Conservation (phyloP, 2,113 vertebrate species). For the Campylomormyrus tamandua region DNA sequence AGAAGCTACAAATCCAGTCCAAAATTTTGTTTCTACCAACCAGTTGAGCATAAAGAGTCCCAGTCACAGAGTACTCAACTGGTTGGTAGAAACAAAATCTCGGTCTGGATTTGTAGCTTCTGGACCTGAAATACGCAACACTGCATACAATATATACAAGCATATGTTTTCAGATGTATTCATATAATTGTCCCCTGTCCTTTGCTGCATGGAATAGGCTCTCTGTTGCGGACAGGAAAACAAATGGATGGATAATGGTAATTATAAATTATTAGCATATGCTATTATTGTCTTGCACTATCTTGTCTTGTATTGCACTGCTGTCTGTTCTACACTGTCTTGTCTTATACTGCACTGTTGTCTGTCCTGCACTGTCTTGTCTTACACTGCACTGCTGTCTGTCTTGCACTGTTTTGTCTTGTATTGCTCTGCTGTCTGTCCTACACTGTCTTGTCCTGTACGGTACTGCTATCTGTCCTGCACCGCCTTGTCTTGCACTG, state of each 20-base stretch:
- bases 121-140: no score
- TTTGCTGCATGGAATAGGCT: background rate
- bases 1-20: no score
- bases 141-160: background rate
- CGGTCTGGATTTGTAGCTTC: no score
- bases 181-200: background rate
- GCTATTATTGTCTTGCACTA: background rate
- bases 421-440: background rate
- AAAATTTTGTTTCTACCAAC: no score
- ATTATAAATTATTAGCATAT: background rate
- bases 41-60: no score
- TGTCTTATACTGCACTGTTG: background rate
- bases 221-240: background rate
- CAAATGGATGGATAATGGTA: background rate
- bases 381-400: no score
- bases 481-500: background rate
- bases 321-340: background rate
- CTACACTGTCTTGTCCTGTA: background rate
- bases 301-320: background rate
- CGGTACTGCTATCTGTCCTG: background rate
- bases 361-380: background rate
- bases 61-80: no score
- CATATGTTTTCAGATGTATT: background rate
- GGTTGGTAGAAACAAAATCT: no score
- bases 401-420: background rate